Percentiles rank a stretch among this genome's conserved stretches.
phyloP scores from a whole-genome alignment of 1,140 invertebrate genomes.

The Tetragnatha versicolor region DNA sequence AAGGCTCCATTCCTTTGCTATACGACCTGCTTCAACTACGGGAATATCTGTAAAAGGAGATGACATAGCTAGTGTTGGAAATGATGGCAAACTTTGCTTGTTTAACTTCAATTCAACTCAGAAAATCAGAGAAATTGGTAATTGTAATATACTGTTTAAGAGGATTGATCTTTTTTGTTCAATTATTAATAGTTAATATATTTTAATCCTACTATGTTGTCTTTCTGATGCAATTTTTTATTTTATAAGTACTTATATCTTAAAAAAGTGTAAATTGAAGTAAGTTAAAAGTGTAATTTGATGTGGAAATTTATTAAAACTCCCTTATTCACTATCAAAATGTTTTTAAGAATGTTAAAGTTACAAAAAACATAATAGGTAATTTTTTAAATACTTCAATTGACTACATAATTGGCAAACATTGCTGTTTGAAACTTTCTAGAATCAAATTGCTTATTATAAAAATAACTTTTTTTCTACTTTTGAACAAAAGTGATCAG shows the following conservation, averaged over 20 bases:
- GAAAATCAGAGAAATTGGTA: slow-evolving; percentile 72
- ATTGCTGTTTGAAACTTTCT: no score
- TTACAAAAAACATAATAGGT: no score
- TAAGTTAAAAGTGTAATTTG: no score
- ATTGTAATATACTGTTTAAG: slow-evolving; percentile 21
- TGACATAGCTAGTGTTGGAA: slow-evolving; percentile 73
- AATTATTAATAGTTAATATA: background rate
- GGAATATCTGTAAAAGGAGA: slow-evolving; percentile 60
- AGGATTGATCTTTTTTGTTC: background rate
- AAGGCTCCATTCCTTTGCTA: slow-evolving; percentile 66
- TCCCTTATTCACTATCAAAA: no score
- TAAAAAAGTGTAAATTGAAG: background rate
- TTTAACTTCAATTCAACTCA: slow-evolving; percentile 71
- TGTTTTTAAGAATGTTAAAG: no score
- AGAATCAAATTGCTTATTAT: no score
- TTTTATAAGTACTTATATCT: background rate
- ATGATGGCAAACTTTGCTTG: slow-evolving; percentile 81
- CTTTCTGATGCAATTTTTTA: background rate
- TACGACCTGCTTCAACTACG: slow-evolving; percentile 60
- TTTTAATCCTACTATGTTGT: background rate
- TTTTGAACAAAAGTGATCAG: no score
- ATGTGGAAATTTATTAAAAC: no score
- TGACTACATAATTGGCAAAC: no score
- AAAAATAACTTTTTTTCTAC: no score
- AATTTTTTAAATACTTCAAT: no score